Evolutionary conservation across 2,797 vertebrate genomes (phyloP).

Genomic region (Cyclopterus lumpus): DNA sequence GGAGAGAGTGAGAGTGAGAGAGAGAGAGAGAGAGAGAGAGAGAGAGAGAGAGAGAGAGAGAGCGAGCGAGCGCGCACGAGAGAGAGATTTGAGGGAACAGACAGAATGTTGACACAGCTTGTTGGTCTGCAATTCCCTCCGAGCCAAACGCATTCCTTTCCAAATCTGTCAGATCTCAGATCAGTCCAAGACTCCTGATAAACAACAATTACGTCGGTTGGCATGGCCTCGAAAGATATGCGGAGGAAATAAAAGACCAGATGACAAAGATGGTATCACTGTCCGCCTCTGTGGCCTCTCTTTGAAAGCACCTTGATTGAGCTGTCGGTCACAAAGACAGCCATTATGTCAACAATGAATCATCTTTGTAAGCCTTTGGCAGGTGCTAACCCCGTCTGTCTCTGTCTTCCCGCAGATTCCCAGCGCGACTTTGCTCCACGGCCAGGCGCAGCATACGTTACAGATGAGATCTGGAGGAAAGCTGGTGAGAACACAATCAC

Average conservation of each 20-base stretch:
- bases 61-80: neutral
- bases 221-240: constrained; percentile 61
- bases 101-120: constrained; percentile 81
- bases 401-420: constrained; percentile 84
- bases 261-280: constrained; percentile 30
- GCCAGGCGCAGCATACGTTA: constrained; percentile 92
- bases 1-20: constrained; percentile 41
- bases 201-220: constrained; percentile 60
- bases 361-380: constrained; percentile 44
- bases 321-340: constrained; percentile 35
- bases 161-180: constrained; percentile 73
- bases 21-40: constrained; percentile 5
- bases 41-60: constrained; percentile 31
- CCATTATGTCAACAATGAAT: constrained; percentile 29
- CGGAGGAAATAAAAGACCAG: constrained; percentile 26
- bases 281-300: constrained; percentile 7
- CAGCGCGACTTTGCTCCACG: constrained; percentile 91
- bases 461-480: constrained; percentile 99
- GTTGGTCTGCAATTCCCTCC: constrained; percentile 67
- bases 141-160: constrained; percentile 78
- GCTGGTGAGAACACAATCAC: constrained; percentile 87
- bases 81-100: constrained; percentile 57
- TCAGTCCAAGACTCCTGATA: constrained; percentile 68
- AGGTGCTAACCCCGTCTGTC: constrained; percentile 65
- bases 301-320: constrained; percentile 34